Evolutionary conservation across 2,797 vertebrate species (phyloP).

Genomic region (Galago senegalensis): DNA sequence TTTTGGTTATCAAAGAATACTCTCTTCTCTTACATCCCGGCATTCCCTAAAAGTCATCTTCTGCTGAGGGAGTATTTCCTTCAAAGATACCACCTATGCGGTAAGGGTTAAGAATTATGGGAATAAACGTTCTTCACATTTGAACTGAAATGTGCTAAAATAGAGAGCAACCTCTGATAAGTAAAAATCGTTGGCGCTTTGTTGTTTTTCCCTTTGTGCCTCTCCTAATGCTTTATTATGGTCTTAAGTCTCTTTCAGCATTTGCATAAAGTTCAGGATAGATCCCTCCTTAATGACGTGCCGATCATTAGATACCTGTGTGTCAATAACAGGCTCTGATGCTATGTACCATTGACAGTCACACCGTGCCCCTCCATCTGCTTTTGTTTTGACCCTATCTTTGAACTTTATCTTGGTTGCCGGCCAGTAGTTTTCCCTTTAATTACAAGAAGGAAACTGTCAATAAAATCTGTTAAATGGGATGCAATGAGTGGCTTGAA

Average conservation of each 20-base stretch:
- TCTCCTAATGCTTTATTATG: slow-evolving; percentile 89
- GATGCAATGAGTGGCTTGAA: slow-evolving; percentile 96
- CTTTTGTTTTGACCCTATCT: slow-evolving; percentile 99
- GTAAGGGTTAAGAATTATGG: slow-evolving; percentile 88
- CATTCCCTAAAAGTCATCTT: neutral
- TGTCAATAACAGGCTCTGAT: slow-evolving; percentile 97
- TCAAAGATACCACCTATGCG: slow-evolving; percentile 50
- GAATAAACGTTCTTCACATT: slow-evolving; percentile 79
- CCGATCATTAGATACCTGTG: slow-evolving; percentile 96
- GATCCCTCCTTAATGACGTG: slow-evolving; percentile 98
- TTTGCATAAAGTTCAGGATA: slow-evolving; percentile 98
- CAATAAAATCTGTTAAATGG: slow-evolving; percentile 99
- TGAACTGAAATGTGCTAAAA: slow-evolving; percentile 89
- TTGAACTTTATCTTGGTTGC: slow-evolving; percentile 99
- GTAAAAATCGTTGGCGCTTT: slow-evolving; percentile 93
- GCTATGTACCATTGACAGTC: slow-evolving; percentile 95
- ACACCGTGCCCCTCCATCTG: slow-evolving; percentile 92
- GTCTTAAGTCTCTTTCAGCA: slow-evolving; percentile 93
- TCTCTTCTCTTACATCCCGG: neutral
- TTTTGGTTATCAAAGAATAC: neutral
- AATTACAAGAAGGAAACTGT: slow-evolving; percentile 99
- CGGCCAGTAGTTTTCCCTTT: slow-evolving; percentile 99
- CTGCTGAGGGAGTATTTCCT: slow-evolving; percentile 35
- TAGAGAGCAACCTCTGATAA: slow-evolving; percentile 92
- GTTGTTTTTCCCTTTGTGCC: slow-evolving; percentile 90